Evolutionary conservation across 2,113 vertebrate species (phyloP).

Genomic region (Furnarius figulus): DNA sequence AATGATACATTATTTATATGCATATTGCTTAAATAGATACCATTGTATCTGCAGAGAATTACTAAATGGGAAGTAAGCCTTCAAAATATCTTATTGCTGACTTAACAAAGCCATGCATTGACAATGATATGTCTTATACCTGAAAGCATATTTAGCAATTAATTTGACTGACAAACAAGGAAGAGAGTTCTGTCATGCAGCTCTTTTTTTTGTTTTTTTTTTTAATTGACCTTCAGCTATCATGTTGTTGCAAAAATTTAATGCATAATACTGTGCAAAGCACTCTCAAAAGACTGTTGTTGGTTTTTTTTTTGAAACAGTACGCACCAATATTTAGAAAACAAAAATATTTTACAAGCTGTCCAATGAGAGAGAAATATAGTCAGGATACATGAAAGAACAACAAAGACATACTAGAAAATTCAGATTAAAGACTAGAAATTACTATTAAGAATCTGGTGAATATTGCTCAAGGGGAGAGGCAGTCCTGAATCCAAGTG

Average conservation of each 20-base stretch:
- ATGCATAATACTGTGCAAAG: not conserved
- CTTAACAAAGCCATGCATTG: slow-evolving; percentile 23
- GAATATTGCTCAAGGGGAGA: not conserved
- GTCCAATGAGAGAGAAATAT: not conserved
- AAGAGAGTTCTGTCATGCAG: not conserved
- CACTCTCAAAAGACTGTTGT: not conserved
- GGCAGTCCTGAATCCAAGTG: rapidly evolving
- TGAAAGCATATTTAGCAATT: slow-evolving; percentile 33
- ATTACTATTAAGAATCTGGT: not conserved
- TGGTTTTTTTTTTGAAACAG: not conserved
- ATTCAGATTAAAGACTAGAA: not conserved
- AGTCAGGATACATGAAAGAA: not conserved
- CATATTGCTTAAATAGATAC: not conserved
- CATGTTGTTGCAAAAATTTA: not conserved
- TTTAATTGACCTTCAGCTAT: not conserved
- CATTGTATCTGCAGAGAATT: not conserved
- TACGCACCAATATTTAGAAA: not conserved
- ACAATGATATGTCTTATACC: not conserved
- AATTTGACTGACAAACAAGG: slow-evolving; percentile 31
- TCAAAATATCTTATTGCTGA: not conserved
- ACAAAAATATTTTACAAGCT: not conserved
- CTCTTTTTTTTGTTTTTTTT: not conserved
- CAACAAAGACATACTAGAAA: not conserved
- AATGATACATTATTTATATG: not conserved
- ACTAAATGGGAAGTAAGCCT: not conserved